These are phyloP conservation scores for Hypsibius dujardini DNA, from an alignment of 1,140 invertebrate species.

Conservation along the genomic window DNA sequence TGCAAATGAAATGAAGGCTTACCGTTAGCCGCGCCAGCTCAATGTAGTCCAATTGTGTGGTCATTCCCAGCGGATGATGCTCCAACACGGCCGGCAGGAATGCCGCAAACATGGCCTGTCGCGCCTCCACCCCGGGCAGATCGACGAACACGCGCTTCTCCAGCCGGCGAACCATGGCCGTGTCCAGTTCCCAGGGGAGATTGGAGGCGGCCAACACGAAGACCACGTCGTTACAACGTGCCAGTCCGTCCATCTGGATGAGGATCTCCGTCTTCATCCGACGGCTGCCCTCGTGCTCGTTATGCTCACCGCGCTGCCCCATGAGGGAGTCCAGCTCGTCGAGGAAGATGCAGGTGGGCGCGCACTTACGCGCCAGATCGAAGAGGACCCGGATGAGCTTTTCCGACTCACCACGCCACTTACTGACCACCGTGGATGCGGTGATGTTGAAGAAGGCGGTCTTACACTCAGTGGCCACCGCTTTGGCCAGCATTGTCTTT, in stretches of 20 bases:
- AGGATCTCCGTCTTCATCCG: conserved; percentile 50
- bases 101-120: conserved; percentile 47
- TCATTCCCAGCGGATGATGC: conserved; percentile 32
- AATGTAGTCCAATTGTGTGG: conserved; percentile 38
- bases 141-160: conserved; percentile 70
- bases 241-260: conserved; percentile 54
- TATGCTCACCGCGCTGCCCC: conserved; percentile 34
- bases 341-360: conserved; percentile 39
- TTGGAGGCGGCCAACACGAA: conserved; percentile 76
- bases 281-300: conserved; percentile 41
- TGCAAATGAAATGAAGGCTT: no score
- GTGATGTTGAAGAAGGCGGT: conserved; percentile 83
- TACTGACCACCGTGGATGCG: conserved; percentile 66
- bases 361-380: conserved; percentile 38
- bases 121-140: conserved; percentile 46
- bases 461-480: conserved; percentile 59
- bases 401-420: conserved; percentile 86
- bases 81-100: conserved; percentile 37
- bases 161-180: conserved; percentile 62
- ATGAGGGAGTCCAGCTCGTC: conserved; percentile 40
- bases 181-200: conserved; percentile 75
- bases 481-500: conserved; percentile 72
- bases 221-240: conserved; percentile 43
- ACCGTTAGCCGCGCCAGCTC: conserved; percentile 36
- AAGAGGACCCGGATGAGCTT: conserved; percentile 60